Evolutionary conservation across 2,797 vertebrate genomes (phyloP).

Genomic region (Arremon aurantiirostris): DNA sequence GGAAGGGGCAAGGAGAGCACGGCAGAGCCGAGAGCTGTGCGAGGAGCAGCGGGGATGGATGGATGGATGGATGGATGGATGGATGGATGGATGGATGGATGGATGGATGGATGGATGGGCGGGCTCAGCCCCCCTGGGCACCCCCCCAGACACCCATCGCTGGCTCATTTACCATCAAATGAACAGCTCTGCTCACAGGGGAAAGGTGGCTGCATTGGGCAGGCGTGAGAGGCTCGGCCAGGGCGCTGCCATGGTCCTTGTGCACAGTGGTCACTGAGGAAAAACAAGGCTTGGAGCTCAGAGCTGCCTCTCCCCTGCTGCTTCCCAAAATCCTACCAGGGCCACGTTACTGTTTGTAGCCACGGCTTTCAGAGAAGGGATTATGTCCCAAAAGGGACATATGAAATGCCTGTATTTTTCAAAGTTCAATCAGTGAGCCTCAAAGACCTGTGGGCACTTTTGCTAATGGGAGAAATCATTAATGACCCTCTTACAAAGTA

Average conservation of each 20-base stretch:
- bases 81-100: too few species aligned
- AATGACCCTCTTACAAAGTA: background rate
- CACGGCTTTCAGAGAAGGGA: background rate
- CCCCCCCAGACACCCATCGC: fast-evolving
- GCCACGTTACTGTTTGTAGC: fast-evolving
- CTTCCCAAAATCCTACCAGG: background rate
- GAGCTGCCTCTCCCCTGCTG: background rate
- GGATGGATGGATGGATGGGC: too few species aligned
- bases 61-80: too few species aligned
- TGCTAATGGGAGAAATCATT: background rate
- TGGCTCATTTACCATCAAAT: background rate
- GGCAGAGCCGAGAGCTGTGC: background rate
- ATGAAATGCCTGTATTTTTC: too few species aligned
- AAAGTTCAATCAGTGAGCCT: background rate
- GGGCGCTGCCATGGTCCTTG: fast-evolving
- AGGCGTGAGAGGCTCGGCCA: background rate
- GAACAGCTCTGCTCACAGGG: fast-evolving
- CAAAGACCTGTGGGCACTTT: background rate
- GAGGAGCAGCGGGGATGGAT: too few species aligned
- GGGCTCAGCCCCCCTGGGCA: too few species aligned
- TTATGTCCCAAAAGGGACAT: background rate
- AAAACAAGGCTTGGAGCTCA: fast-evolving
- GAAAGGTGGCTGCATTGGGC: background rate
- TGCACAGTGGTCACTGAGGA: fast-evolving
- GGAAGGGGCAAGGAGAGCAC: fast-evolving